Percentiles rank a stretch among this genome's conserved stretches.
phyloP scores from a whole-genome alignment of 1,140 invertebrate species.

The Trichonephila clavipes region DNA sequence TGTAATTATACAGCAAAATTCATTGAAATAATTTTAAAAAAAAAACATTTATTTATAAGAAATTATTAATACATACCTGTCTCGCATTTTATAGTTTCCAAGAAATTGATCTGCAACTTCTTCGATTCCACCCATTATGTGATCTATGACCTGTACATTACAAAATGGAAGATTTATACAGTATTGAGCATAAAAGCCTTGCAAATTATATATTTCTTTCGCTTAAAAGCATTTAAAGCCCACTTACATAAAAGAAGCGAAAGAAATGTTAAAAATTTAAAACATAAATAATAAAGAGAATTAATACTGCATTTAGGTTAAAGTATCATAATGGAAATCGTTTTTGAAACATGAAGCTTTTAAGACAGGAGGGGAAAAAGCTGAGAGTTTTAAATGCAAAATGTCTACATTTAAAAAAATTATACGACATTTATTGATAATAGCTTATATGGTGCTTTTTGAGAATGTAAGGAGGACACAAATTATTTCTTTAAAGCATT shows the following conservation, averaged over 20 bases:
- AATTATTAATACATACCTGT: conserved; percentile 85
- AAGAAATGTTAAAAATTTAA: no score
- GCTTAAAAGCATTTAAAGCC: no score
- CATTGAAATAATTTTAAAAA: background rate
- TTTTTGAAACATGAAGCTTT: no score
- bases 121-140: conserved; percentile 97
- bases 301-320: no score
- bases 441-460: background rate
- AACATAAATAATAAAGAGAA: no score
- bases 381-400: background rate
- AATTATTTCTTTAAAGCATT: no score
- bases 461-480: no score
- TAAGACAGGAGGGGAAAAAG: background rate
- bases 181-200: background rate
- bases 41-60: background rate
- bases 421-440: background rate
- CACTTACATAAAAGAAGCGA: no score
- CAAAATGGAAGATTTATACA: background rate
- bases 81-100: conserved; percentile 95
- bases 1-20: background rate
- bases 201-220: no score
- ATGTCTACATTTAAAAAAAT: background rate
- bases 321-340: no score
- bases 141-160: conserved; percentile 93
- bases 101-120: conserved; percentile 96